Conservation (phyloP, 2,888 invertebrate species). For the Macaria liturata region DNA sequence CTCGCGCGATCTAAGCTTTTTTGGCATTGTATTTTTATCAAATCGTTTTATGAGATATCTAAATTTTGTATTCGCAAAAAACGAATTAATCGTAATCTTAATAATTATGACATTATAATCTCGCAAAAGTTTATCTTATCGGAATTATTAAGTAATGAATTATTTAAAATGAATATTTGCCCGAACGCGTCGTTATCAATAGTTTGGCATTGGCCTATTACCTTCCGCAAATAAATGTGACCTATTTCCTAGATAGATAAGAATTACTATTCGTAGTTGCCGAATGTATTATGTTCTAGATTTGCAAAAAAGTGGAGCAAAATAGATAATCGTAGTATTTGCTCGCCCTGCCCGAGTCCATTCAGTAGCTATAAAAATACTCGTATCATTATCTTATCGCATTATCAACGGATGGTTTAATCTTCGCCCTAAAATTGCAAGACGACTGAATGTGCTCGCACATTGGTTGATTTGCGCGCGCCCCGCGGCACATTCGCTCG, state of each 20-base stretch:
- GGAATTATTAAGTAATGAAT: neutral
- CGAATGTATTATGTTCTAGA: slow-evolving; percentile 18
- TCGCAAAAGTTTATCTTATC: neutral
- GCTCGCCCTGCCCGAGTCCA: slow-evolving; percentile 26
- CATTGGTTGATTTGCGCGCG: slow-evolving; percentile 39
- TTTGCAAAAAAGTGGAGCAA: slow-evolving; percentile 29
- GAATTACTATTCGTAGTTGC: slow-evolving; percentile 11
- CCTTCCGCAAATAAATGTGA: slow-evolving; percentile 12
- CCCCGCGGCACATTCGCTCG: slow-evolving; percentile 21
- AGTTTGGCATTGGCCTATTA: slow-evolving; percentile 8
- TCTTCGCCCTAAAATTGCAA: slow-evolving; percentile 35
- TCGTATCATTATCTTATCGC: slow-evolving; percentile 34
- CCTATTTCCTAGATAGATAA: slow-evolving; percentile 18
- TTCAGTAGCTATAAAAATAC: slow-evolving; percentile 31
- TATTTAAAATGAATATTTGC: neutral
- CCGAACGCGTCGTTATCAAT: slow-evolving; percentile 4
- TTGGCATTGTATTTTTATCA: no score
- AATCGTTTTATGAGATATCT: no score
- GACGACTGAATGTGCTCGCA: slow-evolving; percentile 24
- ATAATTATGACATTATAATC: neutral
- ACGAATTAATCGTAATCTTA: neutral
- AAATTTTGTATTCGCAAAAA: no score
- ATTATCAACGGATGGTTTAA: slow-evolving; percentile 30
- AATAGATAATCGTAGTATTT: slow-evolving; percentile 33
- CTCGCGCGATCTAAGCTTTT: neutral